Conservation (phyloP, 2,113 vertebrate species). For the Cichladusa arquata region DNA sequence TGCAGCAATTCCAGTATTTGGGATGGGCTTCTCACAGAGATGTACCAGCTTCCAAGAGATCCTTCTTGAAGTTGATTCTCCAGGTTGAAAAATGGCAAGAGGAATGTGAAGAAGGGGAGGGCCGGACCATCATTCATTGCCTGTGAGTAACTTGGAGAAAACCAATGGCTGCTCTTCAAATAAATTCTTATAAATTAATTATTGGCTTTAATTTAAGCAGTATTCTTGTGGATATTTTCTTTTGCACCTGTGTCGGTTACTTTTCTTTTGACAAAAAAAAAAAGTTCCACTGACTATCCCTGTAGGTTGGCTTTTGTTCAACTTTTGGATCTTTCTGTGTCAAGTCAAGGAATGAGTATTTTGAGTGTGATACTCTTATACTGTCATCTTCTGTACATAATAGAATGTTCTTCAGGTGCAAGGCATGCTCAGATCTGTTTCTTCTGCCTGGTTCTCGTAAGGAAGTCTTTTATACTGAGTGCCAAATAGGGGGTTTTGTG, state of each 20-base stretch:
- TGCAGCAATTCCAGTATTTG: conserved; percentile 97
- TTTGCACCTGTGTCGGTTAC: background rate
- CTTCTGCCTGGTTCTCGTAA: background rate
- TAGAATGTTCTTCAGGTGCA: background rate
- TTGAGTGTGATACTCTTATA: background rate
- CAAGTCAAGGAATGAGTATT: background rate
- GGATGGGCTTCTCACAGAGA: conserved; percentile 96
- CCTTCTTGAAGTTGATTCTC: conserved; percentile 95
- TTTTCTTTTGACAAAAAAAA: background rate
- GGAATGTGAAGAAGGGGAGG: conserved; percentile 96
- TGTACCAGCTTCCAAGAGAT: conserved; percentile 93
- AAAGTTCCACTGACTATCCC: background rate
- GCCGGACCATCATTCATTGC: conserved; percentile 94
- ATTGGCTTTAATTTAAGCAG: background rate
- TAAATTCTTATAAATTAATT: background rate
- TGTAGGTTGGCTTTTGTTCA: background rate
- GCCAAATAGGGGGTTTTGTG: background rate
- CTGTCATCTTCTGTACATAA: background rate
- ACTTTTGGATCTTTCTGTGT: background rate
- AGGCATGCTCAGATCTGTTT: background rate
- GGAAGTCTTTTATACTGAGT: background rate
- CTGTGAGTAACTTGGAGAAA: conserved; percentile 80
- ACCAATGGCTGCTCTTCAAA: background rate
- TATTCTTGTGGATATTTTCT: background rate
- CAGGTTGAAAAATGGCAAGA: conserved; percentile 99